Conservation (phyloP, 2,888 invertebrate genomes). For the Cotesia congregata region DNA sequence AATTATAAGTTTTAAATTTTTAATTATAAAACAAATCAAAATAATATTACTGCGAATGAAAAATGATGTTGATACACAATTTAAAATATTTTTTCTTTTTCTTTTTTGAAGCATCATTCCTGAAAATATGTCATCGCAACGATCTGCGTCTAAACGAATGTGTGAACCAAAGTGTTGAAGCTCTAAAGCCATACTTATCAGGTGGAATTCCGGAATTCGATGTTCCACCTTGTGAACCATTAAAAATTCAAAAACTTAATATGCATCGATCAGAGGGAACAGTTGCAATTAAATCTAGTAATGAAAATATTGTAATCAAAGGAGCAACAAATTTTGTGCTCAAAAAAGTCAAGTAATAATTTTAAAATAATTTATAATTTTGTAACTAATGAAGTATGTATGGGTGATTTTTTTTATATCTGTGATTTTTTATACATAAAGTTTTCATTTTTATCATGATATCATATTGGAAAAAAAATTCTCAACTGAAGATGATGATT, state of each 20-base stretch:
- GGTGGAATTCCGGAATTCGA: conserved; percentile 62
- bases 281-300: conserved; percentile 78
- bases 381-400: not conserved
- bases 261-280: conserved; percentile 80
- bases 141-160: conserved; percentile 61
- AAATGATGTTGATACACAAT: conserved; percentile 66
- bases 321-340: conserved; percentile 78
- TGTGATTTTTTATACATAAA: not conserved
- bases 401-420: not conserved
- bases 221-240: conserved; percentile 63
- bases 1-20: too few relatives aligned
- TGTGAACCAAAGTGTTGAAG: conserved; percentile 52
- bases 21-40: too few relatives aligned
- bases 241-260: conserved; percentile 77
- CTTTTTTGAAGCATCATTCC: conserved; percentile 57
- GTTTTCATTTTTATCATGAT: conserved; percentile 10
- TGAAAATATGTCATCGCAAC: conserved; percentile 58
- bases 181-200: conserved; percentile 47
- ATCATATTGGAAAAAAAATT: too few relatives aligned
- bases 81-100: conserved; percentile 58
- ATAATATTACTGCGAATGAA: too few relatives aligned
- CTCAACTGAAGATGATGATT: too few relatives aligned
- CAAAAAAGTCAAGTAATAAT: conserved; percentile 77
- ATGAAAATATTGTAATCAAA: conserved; percentile 76
- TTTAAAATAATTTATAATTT: conserved; percentile 11